Base-by-base conservation (phyloP, 2,888 invertebrate species). In the Pseudococcus longispinus region DNA sequence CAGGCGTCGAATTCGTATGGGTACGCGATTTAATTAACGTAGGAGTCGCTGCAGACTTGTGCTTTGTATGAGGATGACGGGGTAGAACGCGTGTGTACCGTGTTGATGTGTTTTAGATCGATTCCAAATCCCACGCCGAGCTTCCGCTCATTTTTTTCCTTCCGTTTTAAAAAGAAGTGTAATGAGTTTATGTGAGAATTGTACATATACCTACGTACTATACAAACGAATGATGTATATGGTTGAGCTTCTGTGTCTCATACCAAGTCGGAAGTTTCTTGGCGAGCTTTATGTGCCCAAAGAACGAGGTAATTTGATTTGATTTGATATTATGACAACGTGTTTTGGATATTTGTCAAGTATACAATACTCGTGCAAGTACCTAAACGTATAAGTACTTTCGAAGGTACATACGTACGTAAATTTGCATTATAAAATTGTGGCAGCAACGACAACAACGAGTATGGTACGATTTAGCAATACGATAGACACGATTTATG, bases 121-220 rank as follows among this genome's bases (percentile, higher is more conserved):
- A 80, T 80, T 80, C 77, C 77, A 42, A 80, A 80, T 80, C 77
- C 77, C 77, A 80, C 77, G 77, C 77, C 42, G 77, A 80, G 77
- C 42, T 80, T 80, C 77, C 77, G 77, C 20, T 70, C 70, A 70
- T 70, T 70, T 80, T 80, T 80, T 80, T 80, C 32, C 42, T 80
- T 80, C 77, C 77, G 77, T 42, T 74, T 70, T 13, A 18, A 80
- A 18, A 80, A 11, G 42, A 37, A 80, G 60, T 23, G 60, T 60
- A 60, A 60, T 60, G 60, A 60, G 60, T 60, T 60, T 60, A 60
- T 60, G 60, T 60, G 60, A 60, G 60, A 60, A 60, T 60, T 60
- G 51, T 51, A 51, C 2, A 20, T 60, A 60, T n/a, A 3, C 60
- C n/a, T 1, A n/a, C n/a, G 51, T 18, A 51, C 13, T 51, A n/a